Base-by-base conservation (phyloP, 2,888 invertebrate species). In the Scaptomyza polygonia region DNA sequence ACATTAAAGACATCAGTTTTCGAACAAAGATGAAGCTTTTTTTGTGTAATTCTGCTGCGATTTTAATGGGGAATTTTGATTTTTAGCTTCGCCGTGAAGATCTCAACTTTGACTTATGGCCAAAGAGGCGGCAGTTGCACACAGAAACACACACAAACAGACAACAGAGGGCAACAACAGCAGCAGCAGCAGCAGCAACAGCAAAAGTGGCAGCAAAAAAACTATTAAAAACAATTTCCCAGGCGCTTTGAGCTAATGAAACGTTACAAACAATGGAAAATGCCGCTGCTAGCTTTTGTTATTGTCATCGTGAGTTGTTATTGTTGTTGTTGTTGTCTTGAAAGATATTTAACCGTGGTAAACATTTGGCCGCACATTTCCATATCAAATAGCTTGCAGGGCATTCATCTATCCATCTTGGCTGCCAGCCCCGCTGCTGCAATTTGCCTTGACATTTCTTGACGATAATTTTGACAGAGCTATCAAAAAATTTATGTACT, bases 51-150 rank as follows among this genome's bases (percentile, higher is more conserved):
- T n/a, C n/a, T n/a, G n/a, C 51, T 54, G 53, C 18, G 57, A 52
- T 49, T 75, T 64, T 58, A 70, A 52, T 58, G 72, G 34, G 55
- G 34, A 39, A 49, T 76, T 65, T 75, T 55, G 76, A 72, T 72
- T 65, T 64, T 55, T 48, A 52, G 53, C 58, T 42, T 34, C 34
- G 73, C 48, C 74, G 43, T 47, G 68, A 73, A 73, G 67, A 65
- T 76, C 76, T 71, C 72, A 72, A 72, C 72, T 72, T 75, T 75
- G 72, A 72, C 71, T 72, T 72, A 75, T 72, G 75, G 64, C 70
- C 67, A 67, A 39, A 40, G 43, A 32, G 39, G 43, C 43, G 27
- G 54, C 52, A 21, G 51, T 52, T 5, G 51, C 39, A 27, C 25
- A 34, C 30, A 30, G 9, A 32, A n/a, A n/a, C n/a, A n/a, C n/a